Evolutionary conservation across 2,888 invertebrate species (phyloP).

Genomic region (Eudasyphora cyanicolor): DNA sequence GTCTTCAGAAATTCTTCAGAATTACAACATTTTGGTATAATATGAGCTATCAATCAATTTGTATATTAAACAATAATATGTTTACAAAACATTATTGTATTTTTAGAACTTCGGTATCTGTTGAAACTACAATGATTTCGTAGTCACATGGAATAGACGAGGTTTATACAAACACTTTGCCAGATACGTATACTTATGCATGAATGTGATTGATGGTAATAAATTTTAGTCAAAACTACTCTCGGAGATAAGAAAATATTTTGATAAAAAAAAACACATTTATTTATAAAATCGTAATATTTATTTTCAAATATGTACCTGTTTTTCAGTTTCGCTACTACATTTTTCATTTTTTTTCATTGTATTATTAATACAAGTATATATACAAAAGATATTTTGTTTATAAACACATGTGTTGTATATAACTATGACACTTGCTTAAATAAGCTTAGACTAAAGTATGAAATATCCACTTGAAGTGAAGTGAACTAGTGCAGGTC

Average conservation of each 20-base stretch:
- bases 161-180: too few relatives aligned
- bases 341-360: background rate
- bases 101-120: too few relatives aligned
- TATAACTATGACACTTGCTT: background rate
- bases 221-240: too few relatives aligned
- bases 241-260: background rate
- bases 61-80: too few relatives aligned
- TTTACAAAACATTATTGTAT: too few relatives aligned
- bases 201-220: background rate
- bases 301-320: background rate
- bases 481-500: too few relatives aligned
- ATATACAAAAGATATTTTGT: slow-evolving; percentile 1
- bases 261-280: background rate
- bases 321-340: background rate
- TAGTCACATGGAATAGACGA: too few relatives aligned
- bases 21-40: too few relatives aligned
- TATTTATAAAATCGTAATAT: background rate
- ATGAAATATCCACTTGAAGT: background rate
- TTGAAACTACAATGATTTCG: too few relatives aligned
- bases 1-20: too few relatives aligned
- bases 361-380: background rate
- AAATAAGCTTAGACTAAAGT: background rate
- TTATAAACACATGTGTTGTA: background rate
- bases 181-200: too few relatives aligned
- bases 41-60: too few relatives aligned